Conservation (phyloP, 2,113 vertebrate species). For the Sylvia atricapilla region DNA sequence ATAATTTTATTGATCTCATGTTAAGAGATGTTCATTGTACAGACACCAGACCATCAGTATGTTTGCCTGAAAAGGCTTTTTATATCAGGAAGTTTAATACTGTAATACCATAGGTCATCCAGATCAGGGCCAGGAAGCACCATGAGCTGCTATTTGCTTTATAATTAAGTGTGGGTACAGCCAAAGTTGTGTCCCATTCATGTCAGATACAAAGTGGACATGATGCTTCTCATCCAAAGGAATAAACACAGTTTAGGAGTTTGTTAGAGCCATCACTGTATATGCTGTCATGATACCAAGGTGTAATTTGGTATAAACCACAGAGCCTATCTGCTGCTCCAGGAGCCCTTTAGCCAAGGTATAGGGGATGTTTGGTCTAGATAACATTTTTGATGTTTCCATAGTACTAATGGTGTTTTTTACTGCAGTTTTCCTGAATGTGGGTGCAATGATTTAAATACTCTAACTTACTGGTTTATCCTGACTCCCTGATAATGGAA, state of each 20-base stretch:
- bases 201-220: neutral
- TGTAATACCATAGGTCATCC: neutral
- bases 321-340: neutral
- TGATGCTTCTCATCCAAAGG: neutral
- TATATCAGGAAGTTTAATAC: neutral
- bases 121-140: neutral
- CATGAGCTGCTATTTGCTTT: neutral
- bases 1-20: neutral
- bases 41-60: neutral
- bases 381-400: neutral
- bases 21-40: neutral
- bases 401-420: neutral
- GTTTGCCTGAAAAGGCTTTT: neutral
- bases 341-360: fast-evolving
- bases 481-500: neutral
- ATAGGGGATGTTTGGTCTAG: neutral
- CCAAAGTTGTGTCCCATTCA: neutral
- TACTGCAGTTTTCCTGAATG: neutral
- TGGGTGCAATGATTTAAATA: neutral
- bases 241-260: neutral
- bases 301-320: neutral
- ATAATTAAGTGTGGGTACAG: fast-evolving
- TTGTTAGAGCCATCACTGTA: neutral
- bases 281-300: neutral
- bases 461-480: neutral